phyloP scores from a whole-genome alignment of 2,797 vertebrate genomes.

The Hybognathus amarus region DNA sequence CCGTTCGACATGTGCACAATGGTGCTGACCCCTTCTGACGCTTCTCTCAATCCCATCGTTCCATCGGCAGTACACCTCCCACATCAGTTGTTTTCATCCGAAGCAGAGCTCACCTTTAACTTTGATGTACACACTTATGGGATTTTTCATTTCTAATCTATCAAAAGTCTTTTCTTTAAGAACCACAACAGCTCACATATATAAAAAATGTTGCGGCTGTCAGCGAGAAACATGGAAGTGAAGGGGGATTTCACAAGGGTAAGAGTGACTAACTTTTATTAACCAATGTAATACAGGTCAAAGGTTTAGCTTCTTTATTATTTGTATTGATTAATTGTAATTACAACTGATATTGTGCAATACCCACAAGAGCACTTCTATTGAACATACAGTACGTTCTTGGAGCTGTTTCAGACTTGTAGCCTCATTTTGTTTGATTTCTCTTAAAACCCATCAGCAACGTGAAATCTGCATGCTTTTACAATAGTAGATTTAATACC shows the following conservation, averaged over 20 bases:
- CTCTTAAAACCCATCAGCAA: neutral
- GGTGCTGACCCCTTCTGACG: constrained; percentile 45
- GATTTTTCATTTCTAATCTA: neutral
- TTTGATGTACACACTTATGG: neutral
- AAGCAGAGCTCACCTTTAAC: constrained; percentile 28
- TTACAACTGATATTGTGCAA: constrained; percentile 35
- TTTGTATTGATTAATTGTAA: constrained; percentile 35
- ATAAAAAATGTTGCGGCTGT: neutral
- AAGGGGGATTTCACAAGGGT: constrained; percentile 27
- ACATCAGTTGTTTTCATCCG: constrained; percentile 34
- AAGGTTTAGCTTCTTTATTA: constrained; percentile 37
- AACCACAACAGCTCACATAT: neutral
- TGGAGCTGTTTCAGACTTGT: neutral
- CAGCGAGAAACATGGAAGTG: constrained; percentile 4
- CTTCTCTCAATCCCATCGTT: constrained; percentile 42
- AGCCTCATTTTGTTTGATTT: neutral
- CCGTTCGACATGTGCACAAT: constrained; percentile 52
- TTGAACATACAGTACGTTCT: neutral
- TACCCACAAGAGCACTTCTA: constrained; percentile 25
- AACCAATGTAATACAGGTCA: constrained; percentile 25
- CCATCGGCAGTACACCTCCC: constrained; percentile 4
- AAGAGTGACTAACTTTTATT: constrained; percentile 38
- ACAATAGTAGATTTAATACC: neutral
- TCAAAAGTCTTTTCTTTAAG: neutral
- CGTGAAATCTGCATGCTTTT: neutral